Base-by-base conservation (phyloP, 2,797 vertebrate species). In the Myotis myotis region DNA sequence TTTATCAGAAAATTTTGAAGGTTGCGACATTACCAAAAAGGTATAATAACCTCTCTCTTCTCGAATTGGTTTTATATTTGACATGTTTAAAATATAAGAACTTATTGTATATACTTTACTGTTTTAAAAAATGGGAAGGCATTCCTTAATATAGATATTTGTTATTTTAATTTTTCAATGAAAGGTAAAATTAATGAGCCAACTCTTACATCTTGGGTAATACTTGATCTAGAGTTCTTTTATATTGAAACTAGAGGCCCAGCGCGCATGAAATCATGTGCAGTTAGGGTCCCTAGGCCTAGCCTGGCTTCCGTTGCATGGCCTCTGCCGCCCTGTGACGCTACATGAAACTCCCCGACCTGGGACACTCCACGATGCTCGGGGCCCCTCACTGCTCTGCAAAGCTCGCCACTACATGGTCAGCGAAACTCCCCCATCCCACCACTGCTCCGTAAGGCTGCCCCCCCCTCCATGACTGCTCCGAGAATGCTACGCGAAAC, bases 1-100 rank as follows among this genome's bases (percentile, higher is more conserved):
- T 92, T 93, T 91, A 16, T 86, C 62, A 92, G 82, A 89, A 96
- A 95, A 92, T 41, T 66, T 51, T 86, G 25, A 96, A 95, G 47
- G 25, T 66, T 96, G 30, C 33, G 83, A 8, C 49, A 80, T 86
- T 96, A 70, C 36, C 87, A 41, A 74, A 94, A 95, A 84, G 12
- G 19, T 75, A 36, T 75, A 87, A 60, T 38, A 91, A 66, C 83
- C 30, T 94, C 38, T 88, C 1, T 93, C 93, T 95, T 80, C 72
- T 96, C 23, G 79, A 68, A 89, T 76, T 91, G n/a, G 15, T 90
- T 94, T 93, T 74, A 82, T 74, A 86, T 84, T 95, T 83, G 22
- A 89, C n/a, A 66, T 15, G 20, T 88, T 96, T 91, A 86, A 87
- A 71, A 83, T 92, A 83, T 85, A 92, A 87, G 44, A 95, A 80